Evolutionary conservation across 2,888 invertebrate species (phyloP), one percentile per base, ranked within the genome.

Genomic region (Lasius fuliginosus): DNA sequence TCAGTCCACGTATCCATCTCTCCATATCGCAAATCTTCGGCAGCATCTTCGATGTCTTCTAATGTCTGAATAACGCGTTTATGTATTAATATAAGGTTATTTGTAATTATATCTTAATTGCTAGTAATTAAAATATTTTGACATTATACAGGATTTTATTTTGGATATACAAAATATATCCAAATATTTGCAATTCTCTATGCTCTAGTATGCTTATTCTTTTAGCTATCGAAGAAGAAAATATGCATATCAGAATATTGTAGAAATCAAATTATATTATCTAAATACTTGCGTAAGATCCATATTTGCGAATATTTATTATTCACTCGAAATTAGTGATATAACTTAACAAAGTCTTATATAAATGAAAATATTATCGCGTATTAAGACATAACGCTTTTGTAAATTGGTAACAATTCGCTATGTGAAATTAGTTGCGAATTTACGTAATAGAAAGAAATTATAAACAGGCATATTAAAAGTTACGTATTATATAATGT

Each of bases 1-100:
- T 33, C 53, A 71, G 3, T 68, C 74, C 33, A 85, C 15, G 42
- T 5, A 30, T 84, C 67, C 23, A 42, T 79, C 36, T 87, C 65
- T 3, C 56, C 40, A 23, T 74, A 77, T 18, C 65, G 46, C 5
- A 84, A 82, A 23, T 68, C 4, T 5, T 64, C 77, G 11, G 30
- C 56, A 23, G 58, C 11, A 74, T 65, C 23, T 23, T 65, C 64
- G 1, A 23, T 3, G 1, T 85, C 53, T 30, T 53, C 18, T 9
- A 65, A 11, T n/a, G 23, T 33, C 87, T 84, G 9, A 71, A 65
- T 46, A 36, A n/a, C 9, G 8, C n/a, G 9, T 49, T 58, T 46
- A 12, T 3, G 9, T 4, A 73, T 73, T 40, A 8, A 81, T 46
- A 49, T 53, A 46, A n/a, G 27, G 6, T 53, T 79, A 74, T 49